Percentiles rank a stretch among this genome's conserved stretches.
Conservation (phyloP, 64 coral and sea anemone species). For the Hydrozoanthus tunicans region DNA sequence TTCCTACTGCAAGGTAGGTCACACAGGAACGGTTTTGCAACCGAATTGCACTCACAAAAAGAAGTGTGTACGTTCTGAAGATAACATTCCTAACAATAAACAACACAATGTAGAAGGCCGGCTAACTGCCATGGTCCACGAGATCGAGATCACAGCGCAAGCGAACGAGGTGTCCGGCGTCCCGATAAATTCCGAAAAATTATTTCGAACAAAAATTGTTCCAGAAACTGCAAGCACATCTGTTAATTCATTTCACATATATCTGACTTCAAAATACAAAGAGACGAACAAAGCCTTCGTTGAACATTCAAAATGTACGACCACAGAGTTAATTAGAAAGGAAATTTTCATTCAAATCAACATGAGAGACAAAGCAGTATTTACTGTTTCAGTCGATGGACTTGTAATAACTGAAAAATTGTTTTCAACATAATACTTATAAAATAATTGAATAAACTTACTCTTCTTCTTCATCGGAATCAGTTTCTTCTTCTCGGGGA, state of each 20-base stretch:
- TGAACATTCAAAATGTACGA: not conserved
- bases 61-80: not conserved
- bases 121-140: not conserved
- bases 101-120: not conserved
- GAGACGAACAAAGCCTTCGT: not conserved
- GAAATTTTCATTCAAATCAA: slow-evolving; percentile 11
- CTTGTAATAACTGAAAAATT: slow-evolving; percentile 7
- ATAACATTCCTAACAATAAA: slow-evolving; percentile 33
- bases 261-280: not conserved
- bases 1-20: not conserved
- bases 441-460: slow-evolving; percentile 10
- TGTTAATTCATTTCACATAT: not conserved
- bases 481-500: slow-evolving; percentile 41
- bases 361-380: not conserved
- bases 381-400: slow-evolving; percentile 12
- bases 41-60: slow-evolving; percentile 1
- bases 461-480: slow-evolving; percentile 36
- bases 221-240: not conserved
- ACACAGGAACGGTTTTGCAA: not conserved
- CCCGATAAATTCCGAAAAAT: not conserved
- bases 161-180: not conserved
- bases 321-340: slow-evolving; percentile 13
- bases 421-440: not conserved
- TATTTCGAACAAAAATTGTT: not conserved
- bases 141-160: slow-evolving; percentile 2